Evolutionary conservation across 1,140 invertebrate species (phyloP).

Genomic region (Littorina saxatilis): DNA sequence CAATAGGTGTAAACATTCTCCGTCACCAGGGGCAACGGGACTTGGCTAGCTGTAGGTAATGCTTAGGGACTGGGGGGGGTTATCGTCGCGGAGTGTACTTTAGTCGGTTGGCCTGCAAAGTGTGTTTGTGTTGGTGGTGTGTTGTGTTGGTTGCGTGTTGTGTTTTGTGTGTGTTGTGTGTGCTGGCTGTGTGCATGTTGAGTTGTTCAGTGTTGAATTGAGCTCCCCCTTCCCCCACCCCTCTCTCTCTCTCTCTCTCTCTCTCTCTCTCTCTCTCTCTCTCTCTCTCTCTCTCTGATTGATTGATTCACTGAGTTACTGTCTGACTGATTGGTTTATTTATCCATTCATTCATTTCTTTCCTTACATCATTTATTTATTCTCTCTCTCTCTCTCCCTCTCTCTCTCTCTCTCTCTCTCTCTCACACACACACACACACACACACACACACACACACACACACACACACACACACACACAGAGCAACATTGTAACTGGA

Average conservation of each 20-base stretch:
- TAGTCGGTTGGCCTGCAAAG: too few relatives aligned
- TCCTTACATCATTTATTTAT: neutral
- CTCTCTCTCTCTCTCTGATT: conserved; percentile 12
- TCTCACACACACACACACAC: conserved; percentile 5
- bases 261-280: conserved; percentile 23
- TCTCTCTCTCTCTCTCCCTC: neutral
- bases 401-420: conserved; percentile 1
- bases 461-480: neutral
- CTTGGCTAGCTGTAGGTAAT: too few relatives aligned
- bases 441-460: conserved; percentile 9
- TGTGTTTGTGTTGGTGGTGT: too few relatives aligned
- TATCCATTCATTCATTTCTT: neutral
- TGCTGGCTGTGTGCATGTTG: too few relatives aligned
- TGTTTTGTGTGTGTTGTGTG: too few relatives aligned
- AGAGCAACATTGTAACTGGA: neutral
- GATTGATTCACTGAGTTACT: neutral
- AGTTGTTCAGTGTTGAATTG: too few relatives aligned
- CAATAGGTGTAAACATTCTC: too few relatives aligned
- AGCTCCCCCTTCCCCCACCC: neutral
- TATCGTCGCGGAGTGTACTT: too few relatives aligned
- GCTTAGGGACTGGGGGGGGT: too few relatives aligned
- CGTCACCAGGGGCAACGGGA: too few relatives aligned
- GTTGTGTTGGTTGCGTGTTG: too few relatives aligned
- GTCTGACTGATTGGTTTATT: neutral
- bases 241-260: conserved; percentile 26